Percentiles rank a stretch among this genome's conserved stretches.
Evolutionary conservation across 2,113 vertebrate genomes (phyloP).

Genomic region (Lagopus leucura): DNA sequence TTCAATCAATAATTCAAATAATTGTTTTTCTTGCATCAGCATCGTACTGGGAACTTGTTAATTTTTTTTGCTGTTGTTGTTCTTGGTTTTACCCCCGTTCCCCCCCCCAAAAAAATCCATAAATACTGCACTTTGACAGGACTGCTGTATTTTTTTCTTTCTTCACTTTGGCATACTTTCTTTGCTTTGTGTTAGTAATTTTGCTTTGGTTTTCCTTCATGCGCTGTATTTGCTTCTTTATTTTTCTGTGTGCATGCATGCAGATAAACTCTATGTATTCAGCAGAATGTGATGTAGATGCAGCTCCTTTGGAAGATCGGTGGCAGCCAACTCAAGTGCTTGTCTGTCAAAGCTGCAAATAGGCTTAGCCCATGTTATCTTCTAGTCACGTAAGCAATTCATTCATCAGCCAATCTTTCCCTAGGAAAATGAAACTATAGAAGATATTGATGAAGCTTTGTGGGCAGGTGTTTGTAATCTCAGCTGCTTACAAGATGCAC

Average conservation of each 20-base stretch:
- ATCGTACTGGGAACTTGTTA: not conserved
- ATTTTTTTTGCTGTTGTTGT: not conserved
- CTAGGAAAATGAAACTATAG: conserved; percentile 56
- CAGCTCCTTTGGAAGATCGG: not conserved
- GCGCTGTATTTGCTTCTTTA: not conserved
- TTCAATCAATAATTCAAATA: not conserved
- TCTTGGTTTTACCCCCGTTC: too few relatives aligned
- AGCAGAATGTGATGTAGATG: not conserved
- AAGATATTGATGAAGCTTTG: conserved; percentile 76
- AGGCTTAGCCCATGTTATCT: not conserved
- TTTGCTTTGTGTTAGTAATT: not conserved
- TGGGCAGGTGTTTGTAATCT: conserved; percentile 64
- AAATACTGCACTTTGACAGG: too few relatives aligned
- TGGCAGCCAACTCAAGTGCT: not conserved
- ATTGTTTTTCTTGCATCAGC: not conserved
- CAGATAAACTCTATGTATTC: not conserved
- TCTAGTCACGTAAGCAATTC: not conserved
- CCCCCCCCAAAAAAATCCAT: too few relatives aligned
- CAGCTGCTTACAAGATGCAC: conserved; percentile 50
- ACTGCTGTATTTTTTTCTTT: not conserved
- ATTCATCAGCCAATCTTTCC: not conserved
- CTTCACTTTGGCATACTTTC: not conserved
- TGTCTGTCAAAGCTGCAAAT: not conserved
- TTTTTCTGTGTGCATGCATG: not conserved
- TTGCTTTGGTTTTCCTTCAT: not conserved